Evolutionary conservation across 2,797 vertebrate species (phyloP).

Genomic region (Bryconaethiops microstoma): DNA sequence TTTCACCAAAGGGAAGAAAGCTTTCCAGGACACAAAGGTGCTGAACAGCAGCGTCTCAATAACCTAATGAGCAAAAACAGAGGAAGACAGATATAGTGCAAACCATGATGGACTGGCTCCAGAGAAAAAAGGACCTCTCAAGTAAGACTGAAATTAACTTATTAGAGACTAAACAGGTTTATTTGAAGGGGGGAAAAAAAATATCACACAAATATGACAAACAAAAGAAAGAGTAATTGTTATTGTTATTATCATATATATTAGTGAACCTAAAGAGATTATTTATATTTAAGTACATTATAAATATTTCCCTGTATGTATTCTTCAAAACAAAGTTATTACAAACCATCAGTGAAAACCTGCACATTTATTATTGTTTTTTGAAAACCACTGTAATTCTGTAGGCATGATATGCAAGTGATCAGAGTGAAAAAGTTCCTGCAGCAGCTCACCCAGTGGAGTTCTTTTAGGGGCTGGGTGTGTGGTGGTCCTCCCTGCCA

Average conservation of each 20-base stretch:
- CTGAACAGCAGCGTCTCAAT: slow-evolving; percentile 78
- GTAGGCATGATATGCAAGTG: not conserved
- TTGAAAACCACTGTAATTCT: too few relatives aligned
- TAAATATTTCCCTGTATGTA: not conserved
- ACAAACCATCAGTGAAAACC: too few relatives aligned
- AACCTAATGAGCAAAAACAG: slow-evolving; percentile 63
- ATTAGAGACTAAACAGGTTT: too few relatives aligned
- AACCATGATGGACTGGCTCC: not conserved
- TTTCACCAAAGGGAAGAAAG: slow-evolving; percentile 79
- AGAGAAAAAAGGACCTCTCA: not conserved
- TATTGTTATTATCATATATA: too few relatives aligned
- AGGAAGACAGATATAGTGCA: not conserved
- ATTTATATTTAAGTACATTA: not conserved
- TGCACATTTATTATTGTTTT: too few relatives aligned
- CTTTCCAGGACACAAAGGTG: slow-evolving; percentile 83
- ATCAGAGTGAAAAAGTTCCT: too few relatives aligned
- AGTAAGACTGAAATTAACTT: too few relatives aligned
- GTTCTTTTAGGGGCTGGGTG: slow-evolving; percentile 81
- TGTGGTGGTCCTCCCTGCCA: slow-evolving; percentile 85
- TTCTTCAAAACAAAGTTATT: too few relatives aligned
- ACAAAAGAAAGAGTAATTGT: too few relatives aligned
- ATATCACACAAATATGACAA: too few relatives aligned
- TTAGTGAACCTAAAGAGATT: too few relatives aligned
- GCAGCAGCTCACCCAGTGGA: slow-evolving; percentile 74
- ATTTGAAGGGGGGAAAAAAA: too few relatives aligned